Conservation (phyloP, 2,797 vertebrate species). For the Cuculus canorus region DNA sequence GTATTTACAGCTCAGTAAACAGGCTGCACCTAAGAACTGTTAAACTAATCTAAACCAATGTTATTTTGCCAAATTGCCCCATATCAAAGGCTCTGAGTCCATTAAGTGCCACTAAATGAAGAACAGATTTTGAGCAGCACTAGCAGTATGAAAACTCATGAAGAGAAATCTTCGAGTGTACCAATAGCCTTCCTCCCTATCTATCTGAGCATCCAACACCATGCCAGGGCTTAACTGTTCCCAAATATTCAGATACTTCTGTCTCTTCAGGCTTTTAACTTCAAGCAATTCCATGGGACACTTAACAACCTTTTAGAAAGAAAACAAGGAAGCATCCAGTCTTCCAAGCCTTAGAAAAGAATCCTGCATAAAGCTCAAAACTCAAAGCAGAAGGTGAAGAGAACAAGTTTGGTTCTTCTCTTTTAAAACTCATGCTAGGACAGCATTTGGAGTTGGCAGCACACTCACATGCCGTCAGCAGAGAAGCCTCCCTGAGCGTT, state of each 20-base stretch:
- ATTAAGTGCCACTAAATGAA: neutral
- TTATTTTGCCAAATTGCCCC: neutral
- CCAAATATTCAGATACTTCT: neutral
- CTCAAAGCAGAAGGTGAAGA: neutral
- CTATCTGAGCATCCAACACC: neutral
- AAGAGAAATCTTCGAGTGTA: neutral
- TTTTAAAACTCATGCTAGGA: neutral
- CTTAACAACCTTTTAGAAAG: neutral
- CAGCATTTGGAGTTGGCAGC: neutral
- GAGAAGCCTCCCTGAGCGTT: neutral
- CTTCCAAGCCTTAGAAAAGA: neutral
- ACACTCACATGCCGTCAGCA: neutral
- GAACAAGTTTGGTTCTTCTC: neutral
- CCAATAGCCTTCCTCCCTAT: neutral
- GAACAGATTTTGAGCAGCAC: neutral
- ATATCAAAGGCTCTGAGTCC: neutral
- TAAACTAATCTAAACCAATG: neutral
- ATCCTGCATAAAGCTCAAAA: neutral
- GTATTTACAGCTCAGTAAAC: neutral
- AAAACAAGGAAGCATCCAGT: neutral
- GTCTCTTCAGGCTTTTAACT: neutral
- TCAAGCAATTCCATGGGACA: neutral
- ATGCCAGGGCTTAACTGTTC: neutral
- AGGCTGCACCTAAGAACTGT: neutral
- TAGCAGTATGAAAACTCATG: neutral